Evolutionary conservation across 1,140 invertebrate species (phyloP).

Genomic region (Neodiprion pinetum): DNA sequence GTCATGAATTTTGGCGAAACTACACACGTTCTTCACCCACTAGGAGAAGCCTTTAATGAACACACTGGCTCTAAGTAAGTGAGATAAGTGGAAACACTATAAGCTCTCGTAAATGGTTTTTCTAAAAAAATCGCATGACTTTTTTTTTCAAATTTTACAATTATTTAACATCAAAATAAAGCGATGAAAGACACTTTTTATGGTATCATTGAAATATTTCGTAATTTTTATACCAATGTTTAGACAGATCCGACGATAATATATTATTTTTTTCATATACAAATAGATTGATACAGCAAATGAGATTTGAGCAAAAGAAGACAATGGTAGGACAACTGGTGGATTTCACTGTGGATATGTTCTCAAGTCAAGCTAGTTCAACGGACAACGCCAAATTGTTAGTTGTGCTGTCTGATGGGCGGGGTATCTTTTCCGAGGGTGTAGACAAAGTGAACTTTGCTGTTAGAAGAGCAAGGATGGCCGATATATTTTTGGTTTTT

Average conservation of each 20-base stretch:
- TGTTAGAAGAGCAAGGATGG: conserved; percentile 79
- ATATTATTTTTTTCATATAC: conserved; percentile 13
- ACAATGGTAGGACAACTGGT: conserved; percentile 83
- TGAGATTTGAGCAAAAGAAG: conserved; percentile 82
- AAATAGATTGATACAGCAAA: conserved; percentile 72
- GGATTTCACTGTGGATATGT: conserved; percentile 77
- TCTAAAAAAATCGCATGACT: background rate
- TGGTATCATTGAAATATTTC: background rate
- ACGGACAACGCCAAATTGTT: conserved; percentile 85
- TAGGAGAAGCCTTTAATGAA: conserved; percentile 86
- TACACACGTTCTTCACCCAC: conserved; percentile 82
- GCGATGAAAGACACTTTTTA: background rate
- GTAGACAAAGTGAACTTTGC: conserved; percentile 77
- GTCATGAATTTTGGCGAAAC: conserved; percentile 93
- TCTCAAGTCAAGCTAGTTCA: conserved; percentile 63
- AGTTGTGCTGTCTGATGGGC: conserved; percentile 93
- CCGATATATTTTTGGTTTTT: conserved; percentile 92
- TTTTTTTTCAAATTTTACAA: conserved; percentile 10
- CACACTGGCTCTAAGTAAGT: conserved; percentile 75
- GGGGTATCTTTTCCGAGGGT: conserved; percentile 92
- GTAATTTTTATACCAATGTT: conserved; percentile 21
- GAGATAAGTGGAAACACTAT: background rate
- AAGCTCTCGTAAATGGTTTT: background rate
- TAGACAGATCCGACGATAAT: conserved; percentile 15
- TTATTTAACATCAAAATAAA: background rate